These are phyloP conservation scores for Sebastes kiyomatsui DNA, from an alignment of 2,797 vertebrate species.

Conservation along the genomic window DNA sequence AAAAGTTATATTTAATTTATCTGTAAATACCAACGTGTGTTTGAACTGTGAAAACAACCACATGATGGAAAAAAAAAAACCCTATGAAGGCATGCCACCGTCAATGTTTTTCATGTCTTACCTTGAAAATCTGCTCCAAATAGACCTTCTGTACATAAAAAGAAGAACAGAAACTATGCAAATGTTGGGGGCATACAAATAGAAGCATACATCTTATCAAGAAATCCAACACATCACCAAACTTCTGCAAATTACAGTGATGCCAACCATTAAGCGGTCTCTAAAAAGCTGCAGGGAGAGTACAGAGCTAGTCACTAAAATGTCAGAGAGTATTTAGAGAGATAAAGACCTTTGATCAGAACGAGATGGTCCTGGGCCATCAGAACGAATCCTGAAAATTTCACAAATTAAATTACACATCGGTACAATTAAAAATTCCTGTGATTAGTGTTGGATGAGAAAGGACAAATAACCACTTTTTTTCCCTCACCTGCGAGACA, in stretches of 20 bases:
- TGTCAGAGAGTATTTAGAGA: not conserved
- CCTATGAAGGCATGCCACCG: not conserved
- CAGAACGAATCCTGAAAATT: conserved; percentile 49
- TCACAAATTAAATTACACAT: not conserved
- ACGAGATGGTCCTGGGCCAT: not conserved
- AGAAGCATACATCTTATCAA: not conserved
- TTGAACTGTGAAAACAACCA: not conserved
- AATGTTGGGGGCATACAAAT: conserved; percentile 7
- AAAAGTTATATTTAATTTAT: not conserved
- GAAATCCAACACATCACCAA: not conserved
- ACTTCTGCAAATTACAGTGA: not conserved
- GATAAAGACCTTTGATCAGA: conserved; percentile 36
- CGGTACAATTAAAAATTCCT: not conserved
- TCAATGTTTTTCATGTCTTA: not conserved
- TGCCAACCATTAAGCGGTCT: not conserved
- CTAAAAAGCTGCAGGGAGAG: not conserved
- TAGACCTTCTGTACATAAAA: conserved; percentile 3
- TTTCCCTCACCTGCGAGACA: conserved; percentile 65
- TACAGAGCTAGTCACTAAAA: not conserved
- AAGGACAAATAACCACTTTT: not conserved
- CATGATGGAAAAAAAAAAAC: not conserved
- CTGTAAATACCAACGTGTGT: not conserved
- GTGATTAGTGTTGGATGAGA: not conserved
- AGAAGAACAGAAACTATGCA: conserved; percentile 56
- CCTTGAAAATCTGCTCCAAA: conserved; percentile 46